These are phyloP conservation scores for Orchesella flavescens DNA, from an alignment of 2,888 invertebrate species.

Conservation along the genomic window DNA sequence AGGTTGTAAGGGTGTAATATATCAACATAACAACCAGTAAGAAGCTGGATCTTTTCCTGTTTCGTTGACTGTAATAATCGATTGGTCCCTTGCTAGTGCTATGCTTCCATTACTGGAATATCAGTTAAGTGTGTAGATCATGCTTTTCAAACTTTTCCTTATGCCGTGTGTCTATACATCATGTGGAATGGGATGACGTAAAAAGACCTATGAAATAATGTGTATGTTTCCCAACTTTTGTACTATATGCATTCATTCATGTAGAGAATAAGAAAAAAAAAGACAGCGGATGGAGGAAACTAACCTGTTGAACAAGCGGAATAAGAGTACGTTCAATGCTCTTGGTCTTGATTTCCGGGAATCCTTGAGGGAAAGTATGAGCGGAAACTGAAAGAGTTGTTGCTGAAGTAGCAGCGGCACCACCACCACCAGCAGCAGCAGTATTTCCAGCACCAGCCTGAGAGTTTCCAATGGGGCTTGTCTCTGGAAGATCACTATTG, in stretches of 20 bases:
- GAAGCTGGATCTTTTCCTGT: constrained; percentile 27
- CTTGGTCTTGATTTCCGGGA: constrained; percentile 88
- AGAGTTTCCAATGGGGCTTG: constrained; percentile 23
- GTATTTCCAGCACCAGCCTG: not conserved
- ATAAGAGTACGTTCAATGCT: constrained; percentile 95
- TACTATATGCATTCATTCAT: not conserved
- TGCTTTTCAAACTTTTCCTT: not conserved
- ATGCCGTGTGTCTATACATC: not conserved
- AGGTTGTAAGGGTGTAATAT: not conserved
- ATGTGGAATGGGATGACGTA: not conserved
- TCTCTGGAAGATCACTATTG: constrained; percentile 44
- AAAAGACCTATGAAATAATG: not conserved
- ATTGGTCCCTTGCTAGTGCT: constrained; percentile 42
- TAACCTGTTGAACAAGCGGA: constrained; percentile 95
- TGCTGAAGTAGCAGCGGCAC: not conserved
- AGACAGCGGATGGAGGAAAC: constrained; percentile 68
- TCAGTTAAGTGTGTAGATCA: not conserved
- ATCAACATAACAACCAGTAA: not conserved
- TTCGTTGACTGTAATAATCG: constrained; percentile 43
- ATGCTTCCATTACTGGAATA: not conserved
- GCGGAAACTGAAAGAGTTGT: constrained; percentile 35
- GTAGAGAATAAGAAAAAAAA: constrained; percentile 5
- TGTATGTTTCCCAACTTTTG: not conserved
- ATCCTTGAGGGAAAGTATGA: constrained; percentile 56
- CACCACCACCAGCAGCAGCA: not conserved